phyloP scores from a whole-genome alignment of 2,888 invertebrate species.

The Phorcus lineatus region DNA sequence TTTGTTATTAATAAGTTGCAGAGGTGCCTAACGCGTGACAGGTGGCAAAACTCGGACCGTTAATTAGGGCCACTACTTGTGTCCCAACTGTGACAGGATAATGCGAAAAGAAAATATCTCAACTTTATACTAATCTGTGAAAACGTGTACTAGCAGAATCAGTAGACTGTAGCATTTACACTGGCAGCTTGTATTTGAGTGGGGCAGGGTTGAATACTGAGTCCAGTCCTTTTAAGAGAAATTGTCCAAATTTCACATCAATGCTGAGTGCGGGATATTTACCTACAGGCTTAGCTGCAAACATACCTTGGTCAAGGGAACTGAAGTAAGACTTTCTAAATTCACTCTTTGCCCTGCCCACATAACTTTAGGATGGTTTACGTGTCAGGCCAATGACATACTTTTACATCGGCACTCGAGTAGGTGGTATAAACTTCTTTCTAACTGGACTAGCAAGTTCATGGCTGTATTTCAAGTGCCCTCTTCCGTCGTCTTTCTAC shows the following conservation, averaged over 20 bases:
- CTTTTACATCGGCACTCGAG: background rate
- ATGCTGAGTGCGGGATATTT: constrained; percentile 13
- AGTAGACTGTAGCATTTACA: background rate
- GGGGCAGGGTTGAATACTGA: background rate
- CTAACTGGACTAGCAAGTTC: background rate
- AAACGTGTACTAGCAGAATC: too few species aligned
- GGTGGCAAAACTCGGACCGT: background rate
- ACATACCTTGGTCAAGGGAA: background rate
- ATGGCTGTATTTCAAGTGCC: background rate
- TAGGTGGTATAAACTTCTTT: background rate
- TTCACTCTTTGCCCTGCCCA: background rate
- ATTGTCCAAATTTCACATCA: background rate
- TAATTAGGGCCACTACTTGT: background rate
- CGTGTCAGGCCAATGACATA: background rate
- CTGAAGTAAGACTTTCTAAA: constrained; percentile 4
- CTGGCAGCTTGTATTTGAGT: background rate
- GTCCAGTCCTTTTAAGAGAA: background rate
- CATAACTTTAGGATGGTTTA: background rate
- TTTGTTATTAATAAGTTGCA: background rate
- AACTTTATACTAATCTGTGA: background rate
- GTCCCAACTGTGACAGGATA: background rate
- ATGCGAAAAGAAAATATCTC: background rate
- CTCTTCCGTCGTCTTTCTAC: too few species aligned
- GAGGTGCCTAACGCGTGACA: background rate
- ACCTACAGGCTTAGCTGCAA: background rate